phyloP scores from a whole-genome alignment of 2,113 vertebrate genomes.

The Rhegmatorhina hoffmannsi region DNA sequence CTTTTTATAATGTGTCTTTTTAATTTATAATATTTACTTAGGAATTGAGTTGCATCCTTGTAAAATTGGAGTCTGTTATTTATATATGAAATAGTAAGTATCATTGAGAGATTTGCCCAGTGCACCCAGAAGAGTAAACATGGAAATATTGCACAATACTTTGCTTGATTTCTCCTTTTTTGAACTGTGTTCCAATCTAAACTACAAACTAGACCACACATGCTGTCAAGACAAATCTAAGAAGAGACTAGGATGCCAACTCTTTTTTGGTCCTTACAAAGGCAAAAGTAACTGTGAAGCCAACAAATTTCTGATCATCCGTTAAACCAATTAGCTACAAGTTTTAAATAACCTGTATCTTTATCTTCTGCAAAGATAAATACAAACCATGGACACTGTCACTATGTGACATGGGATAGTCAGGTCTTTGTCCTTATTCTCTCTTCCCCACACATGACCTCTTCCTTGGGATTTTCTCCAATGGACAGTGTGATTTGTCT shows the following conservation, averaged over 20 bases:
- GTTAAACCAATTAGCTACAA: slow-evolving; percentile 13
- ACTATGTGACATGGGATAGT: background rate
- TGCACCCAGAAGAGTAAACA: slow-evolving; percentile 61
- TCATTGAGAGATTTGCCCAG: slow-evolving; percentile 51
- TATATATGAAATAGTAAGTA: slow-evolving; percentile 43
- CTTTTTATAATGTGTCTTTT: background rate
- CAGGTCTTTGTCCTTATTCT: fast-evolving
- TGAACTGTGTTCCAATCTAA: slow-evolving; percentile 74
- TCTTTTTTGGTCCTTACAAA: background rate
- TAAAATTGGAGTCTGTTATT: slow-evolving; percentile 57
- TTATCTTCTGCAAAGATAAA: background rate
- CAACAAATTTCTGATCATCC: slow-evolving; percentile 50
- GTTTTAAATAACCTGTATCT: background rate
- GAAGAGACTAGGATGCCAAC: background rate
- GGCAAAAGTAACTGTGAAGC: slow-evolving; percentile 2
- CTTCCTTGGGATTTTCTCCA: background rate
- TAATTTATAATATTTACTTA: slow-evolving; percentile 40
- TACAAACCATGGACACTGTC: background rate
- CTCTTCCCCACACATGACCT: background rate
- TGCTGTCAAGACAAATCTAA: slow-evolving; percentile 58
- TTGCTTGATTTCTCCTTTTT: slow-evolving; percentile 65
- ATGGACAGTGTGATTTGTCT: background rate
- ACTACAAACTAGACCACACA: slow-evolving; percentile 76
- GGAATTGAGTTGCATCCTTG: slow-evolving; percentile 21
- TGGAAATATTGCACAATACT: slow-evolving; percentile 62